Conservation (phyloP, 2,888 invertebrate species). For the Loripinus fragilis region DNA sequence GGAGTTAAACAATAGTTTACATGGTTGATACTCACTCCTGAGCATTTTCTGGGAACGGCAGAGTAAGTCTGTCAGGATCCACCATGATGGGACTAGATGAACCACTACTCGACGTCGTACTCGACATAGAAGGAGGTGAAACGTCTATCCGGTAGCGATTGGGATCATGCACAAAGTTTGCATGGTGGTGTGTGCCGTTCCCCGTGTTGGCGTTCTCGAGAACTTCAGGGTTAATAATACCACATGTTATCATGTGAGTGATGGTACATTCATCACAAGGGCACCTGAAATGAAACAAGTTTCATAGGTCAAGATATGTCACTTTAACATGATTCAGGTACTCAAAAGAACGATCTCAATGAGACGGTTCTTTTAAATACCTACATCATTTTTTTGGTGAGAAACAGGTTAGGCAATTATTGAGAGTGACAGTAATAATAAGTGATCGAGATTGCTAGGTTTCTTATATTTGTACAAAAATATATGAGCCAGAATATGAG, state of each 20-base stretch:
- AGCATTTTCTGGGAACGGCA: constrained; percentile 51
- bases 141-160: constrained; percentile 80
- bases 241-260: constrained; percentile 83
- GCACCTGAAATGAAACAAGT: constrained; percentile 74
- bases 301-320: no score
- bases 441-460: no score
- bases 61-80: constrained; percentile 67
- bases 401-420: no score
- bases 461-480: no score
- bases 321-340: no score
- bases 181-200: constrained; percentile 57
- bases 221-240: constrained; percentile 81
- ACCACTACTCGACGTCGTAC: constrained; percentile 81
- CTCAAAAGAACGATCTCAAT: no score
- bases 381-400: no score
- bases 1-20: no score
- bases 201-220: constrained; percentile 61
- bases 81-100: constrained; percentile 80
- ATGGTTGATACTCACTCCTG: constrained; percentile 45
- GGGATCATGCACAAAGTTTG: constrained; percentile 75
- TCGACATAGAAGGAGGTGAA: constrained; percentile 82
- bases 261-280: constrained; percentile 84
- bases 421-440: no score
- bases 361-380: no score
- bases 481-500: no score